Conservation (phyloP, 2,113 vertebrate species). For the Psephotus haematonotus region DNA sequence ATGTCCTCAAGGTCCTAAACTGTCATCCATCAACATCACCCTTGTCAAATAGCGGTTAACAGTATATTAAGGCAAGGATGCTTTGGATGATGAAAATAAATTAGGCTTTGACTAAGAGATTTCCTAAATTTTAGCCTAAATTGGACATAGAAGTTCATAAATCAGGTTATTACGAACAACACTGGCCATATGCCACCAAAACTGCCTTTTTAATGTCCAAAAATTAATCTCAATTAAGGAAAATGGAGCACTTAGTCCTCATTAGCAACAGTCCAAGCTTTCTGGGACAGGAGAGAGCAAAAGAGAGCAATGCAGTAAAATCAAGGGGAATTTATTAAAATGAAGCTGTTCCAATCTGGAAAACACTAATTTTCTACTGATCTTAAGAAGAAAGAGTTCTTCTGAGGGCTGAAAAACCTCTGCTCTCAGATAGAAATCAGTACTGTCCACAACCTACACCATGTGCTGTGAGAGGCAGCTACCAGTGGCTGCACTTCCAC, state of each 20-base stretch:
- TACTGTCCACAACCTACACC: too few species aligned
- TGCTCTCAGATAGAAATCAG: too few species aligned
- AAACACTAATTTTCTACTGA: too few species aligned
- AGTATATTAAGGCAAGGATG: background rate
- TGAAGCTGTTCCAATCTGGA: background rate
- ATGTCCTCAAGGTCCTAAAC: background rate
- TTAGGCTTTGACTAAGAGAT: background rate
- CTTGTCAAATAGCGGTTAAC: background rate
- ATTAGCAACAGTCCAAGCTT: background rate
- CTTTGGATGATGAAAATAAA: conserved; percentile 13
- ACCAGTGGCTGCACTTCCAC: too few species aligned
- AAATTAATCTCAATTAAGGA: background rate
- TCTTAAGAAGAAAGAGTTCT: too few species aligned
- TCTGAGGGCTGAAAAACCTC: too few species aligned
- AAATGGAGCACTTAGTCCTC: background rate
- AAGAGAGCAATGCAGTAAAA: background rate
- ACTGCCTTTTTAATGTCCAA: background rate
- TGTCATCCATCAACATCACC: background rate
- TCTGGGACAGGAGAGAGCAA: background rate
- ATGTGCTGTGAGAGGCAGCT: too few species aligned
- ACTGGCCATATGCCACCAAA: background rate
- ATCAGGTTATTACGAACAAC: background rate
- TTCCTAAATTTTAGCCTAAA: background rate
- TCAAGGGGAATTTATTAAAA: conserved; percentile 47
- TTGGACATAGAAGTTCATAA: background rate